A percentile compares a stretch with the other conserved stretches of the same genome.
Evolutionary conservation across 2,797 vertebrate species (phyloP).

Genomic region (Phalanger gymnotis): DNA sequence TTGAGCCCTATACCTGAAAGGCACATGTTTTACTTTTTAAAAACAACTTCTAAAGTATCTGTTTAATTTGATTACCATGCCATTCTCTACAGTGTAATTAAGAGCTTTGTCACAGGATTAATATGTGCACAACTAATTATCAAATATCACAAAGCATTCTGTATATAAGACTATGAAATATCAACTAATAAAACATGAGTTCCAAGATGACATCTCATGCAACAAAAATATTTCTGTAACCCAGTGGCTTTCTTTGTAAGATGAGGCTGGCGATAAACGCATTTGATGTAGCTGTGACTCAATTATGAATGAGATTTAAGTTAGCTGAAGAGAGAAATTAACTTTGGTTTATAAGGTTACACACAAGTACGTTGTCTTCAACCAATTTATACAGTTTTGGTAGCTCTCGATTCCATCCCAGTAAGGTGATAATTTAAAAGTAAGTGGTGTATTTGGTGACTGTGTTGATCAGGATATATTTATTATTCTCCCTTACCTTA

Average conservation of each 20-base stretch:
- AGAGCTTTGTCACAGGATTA: neutral
- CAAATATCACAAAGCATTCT: neutral
- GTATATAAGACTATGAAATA: neutral
- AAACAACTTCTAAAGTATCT: neutral
- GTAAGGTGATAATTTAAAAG: slow-evolving; percentile 26
- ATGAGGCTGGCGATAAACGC: neutral
- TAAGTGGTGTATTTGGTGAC: neutral
- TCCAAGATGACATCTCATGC: slow-evolving; percentile 30
- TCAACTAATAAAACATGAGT: slow-evolving; percentile 49
- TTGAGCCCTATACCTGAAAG: neutral
- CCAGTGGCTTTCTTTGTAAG: neutral
- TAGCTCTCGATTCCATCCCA: slow-evolving; percentile 22
- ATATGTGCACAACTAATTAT: neutral
- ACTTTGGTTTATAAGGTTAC: neutral
- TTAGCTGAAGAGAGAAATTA: slow-evolving; percentile 35
- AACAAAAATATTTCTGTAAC: slow-evolving; percentile 1
- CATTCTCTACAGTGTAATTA: neutral
- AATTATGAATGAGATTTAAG: slow-evolving; percentile 5
- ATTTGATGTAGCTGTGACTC: neutral
- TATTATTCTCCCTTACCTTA: neutral
- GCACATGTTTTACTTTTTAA: neutral
- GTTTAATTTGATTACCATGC: neutral
- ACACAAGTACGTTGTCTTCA: neutral
- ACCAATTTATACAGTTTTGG: neutral
- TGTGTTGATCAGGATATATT: neutral